Evolutionary conservation across 2,113 vertebrate genomes (phyloP), one percentile per base, ranked within the genome.

Genomic region (Rana temporaria): DNA sequence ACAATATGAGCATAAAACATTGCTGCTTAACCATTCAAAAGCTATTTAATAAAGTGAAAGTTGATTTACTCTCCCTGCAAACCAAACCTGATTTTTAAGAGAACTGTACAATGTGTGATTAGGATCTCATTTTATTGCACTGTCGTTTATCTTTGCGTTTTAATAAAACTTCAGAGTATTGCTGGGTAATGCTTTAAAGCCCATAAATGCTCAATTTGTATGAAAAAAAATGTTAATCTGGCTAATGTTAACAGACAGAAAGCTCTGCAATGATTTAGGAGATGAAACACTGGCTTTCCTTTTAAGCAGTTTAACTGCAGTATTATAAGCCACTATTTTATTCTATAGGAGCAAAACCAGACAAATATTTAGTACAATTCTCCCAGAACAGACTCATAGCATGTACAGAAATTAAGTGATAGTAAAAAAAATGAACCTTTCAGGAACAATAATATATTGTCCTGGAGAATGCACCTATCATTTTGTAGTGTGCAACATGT

Each of bases 241-340:
- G 22, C 34, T 59, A 75, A 59, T 59, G 72, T 63, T 26, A 62
- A 38, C 14, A 64, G 15, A 52, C 57, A 24, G 20, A 24, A 48
- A 48, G 74, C n/a, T 64, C n/a, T 24, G 42, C 60, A 30, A 55
- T 65, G 75, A 78, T 62, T 52, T 53, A 78, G 9, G 42, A 65
- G 60, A 53, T 52, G 32, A 64, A 53, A 65, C 5, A 1, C 26
- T 22, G 26, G 56, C 24, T 59, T 53, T 19, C n/a, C 38, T 60
- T 34, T 73, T 56, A 30, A 32, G 8, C 59, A 38, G 60, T 24
- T 38, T 64, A 52, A 78, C 24, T 53, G 42, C 75, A n/a, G 32
- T 16, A 24, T 30, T 30, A 30, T 1, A 1, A 30, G 3, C 26
- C 26, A 30, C 26, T 30, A 30, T 30, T 30, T 30, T 30, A 30